Conservation (phyloP, 1,140 invertebrate genomes). For the Eurosta solidaginis region DNA sequence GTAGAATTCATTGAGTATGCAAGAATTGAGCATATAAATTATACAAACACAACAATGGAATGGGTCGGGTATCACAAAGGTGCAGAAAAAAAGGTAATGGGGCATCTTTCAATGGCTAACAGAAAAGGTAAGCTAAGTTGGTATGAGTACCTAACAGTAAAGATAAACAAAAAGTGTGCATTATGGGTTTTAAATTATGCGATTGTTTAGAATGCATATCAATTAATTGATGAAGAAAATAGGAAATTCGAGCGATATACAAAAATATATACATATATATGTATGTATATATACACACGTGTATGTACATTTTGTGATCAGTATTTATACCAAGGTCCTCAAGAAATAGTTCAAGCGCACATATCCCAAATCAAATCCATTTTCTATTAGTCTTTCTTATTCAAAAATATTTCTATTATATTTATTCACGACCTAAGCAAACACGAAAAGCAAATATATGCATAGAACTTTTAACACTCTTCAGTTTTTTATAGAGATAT, state of each 20-base stretch:
- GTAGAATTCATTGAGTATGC: constrained; percentile 21
- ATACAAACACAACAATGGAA: neutral
- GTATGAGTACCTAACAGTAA: no score
- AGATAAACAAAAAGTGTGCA: neutral
- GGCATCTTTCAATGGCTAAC: neutral
- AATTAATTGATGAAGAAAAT: neutral
- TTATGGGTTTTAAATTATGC: neutral
- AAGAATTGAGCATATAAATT: constrained; percentile 14
- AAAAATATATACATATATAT: neutral
- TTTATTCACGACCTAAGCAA: constrained; percentile 11
- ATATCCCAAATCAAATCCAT: no score
- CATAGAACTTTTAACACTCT: constrained; percentile 8
- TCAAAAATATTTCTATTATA: neutral
- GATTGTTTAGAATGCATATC: constrained; percentile 21
- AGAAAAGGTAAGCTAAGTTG: neutral
- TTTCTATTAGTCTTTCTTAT: neutral
- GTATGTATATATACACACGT: no score
- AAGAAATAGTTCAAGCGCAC: neutral
- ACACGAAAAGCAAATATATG: neutral
- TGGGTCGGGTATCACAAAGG: neutral
- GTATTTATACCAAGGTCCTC: constrained; percentile 14
- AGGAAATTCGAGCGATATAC: neutral
- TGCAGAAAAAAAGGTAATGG: neutral
- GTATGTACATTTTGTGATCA: no score
- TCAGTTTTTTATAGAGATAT: neutral